Evolutionary conservation across 2,797 vertebrate species (phyloP), one percentile per base, ranked within the genome.

Genomic region (Tragopan temminckii): DNA sequence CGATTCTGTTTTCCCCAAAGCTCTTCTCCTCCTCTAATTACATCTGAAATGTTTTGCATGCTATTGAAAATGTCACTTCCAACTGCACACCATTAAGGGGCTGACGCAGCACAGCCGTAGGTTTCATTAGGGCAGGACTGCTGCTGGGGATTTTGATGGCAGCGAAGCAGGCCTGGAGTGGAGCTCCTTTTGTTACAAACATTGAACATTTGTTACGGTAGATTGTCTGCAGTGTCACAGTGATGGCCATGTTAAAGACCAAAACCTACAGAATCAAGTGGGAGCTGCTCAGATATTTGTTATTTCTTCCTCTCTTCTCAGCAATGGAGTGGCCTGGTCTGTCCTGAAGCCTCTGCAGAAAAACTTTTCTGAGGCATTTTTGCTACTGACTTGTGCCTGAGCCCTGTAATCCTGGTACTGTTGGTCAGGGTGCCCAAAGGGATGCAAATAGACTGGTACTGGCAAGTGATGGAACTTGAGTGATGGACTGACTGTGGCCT

Each of bases 1-100:
- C 52, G 66, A 88, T 91, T 93, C 89, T 88, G 62, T 89, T 92
- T 95, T 64, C 82, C 85, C 76, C 87, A 93, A 80, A 96, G 92
- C 87, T 89, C 62, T 83, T 93, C 81, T 95, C 46, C 76, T 94
- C 85, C 50, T 92, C 81, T 96, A 95, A 96, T 92, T 96, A 72
- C 77, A 88, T 93, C 80, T 94, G 82, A 96, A 95, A 91, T 89
- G 89, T 92, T 95, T 93, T 91, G 55, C 80, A 75, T 16, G 66
- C 80, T 88, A 75, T 72, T 94, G 87, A 95, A 96, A 96, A 92
- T 96, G 87, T 91, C 95, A 88, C 85, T 94, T 95, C 89, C 93
- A 95, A 70, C 93, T 93, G 93, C 2, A 15, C 85, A 96, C 85
- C 77, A 40, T 80, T 88, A 85, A 71, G 59, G 63, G 78, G 7